A percentile compares a stretch with the other conserved stretches of the same genome.
Evolutionary conservation across 2,797 vertebrate species (phyloP).

Genomic region (Dendrocincla fuliginosa): DNA sequence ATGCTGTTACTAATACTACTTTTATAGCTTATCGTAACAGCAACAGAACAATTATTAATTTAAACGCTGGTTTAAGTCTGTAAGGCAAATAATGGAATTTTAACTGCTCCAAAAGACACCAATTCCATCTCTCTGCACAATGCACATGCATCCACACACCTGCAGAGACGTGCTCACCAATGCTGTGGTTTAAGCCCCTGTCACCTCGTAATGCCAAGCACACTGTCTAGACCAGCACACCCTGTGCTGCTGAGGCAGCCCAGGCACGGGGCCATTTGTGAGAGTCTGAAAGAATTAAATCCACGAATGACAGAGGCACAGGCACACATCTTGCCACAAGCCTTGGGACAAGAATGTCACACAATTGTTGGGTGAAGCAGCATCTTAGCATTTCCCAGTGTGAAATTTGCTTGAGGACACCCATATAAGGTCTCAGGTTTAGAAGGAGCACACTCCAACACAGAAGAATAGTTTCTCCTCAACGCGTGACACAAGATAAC

Average conservation of each 20-base stretch:
- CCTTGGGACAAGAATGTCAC: too few relatives aligned
- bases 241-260: neutral
- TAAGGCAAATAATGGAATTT: neutral
- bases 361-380: fast-evolving
- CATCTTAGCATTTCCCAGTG: neutral
- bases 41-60: neutral
- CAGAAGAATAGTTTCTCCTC: neutral
- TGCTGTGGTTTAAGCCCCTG: neutral
- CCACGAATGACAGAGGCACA: fast-evolving
- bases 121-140: neutral
- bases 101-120: neutral
- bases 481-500: fast-evolving
- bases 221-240: neutral
- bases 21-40: neutral
- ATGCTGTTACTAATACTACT: too few relatives aligned
- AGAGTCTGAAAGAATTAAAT: neutral
- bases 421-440: neutral
- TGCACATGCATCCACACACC: fast-evolving
- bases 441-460: neutral
- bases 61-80: neutral
- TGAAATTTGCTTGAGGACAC: neutral
- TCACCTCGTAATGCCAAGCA: fast-evolving
- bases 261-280: fast-evolving
- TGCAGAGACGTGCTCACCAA: neutral
- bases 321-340: neutral